A percentile compares a stretch with the other conserved stretches of the same genome.
Conservation (phyloP, 2,888 invertebrate species). For the Osedax fenrisi region DNA sequence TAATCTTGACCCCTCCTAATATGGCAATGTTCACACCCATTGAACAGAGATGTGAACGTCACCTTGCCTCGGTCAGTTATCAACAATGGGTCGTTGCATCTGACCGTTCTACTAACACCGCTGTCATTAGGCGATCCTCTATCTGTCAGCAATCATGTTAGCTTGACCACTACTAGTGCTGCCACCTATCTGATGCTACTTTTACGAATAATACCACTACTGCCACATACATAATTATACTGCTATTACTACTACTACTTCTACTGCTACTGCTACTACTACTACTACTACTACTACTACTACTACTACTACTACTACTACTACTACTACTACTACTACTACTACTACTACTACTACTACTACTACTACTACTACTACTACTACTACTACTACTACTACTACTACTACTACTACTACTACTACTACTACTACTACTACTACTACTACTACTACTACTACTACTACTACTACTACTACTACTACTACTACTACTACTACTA, state of each 20-base stretch:
- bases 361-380: constrained; percentile 14
- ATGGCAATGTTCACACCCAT: no score
- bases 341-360: constrained; percentile 21
- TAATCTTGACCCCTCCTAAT: no score
- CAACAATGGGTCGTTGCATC: not conserved
- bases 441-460: constrained; percentile 21
- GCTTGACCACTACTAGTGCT: no score
- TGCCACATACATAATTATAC: no score
- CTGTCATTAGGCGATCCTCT: not conserved
- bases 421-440: constrained; percentile 14
- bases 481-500: constrained; percentile 18
- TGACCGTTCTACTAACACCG: not conserved
- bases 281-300: constrained; percentile 16
- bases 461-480: constrained; percentile 20
- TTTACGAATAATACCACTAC: no score
- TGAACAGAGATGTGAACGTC: not conserved
- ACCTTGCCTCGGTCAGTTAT: not conserved
- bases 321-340: constrained; percentile 20
- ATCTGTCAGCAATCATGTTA: no score
- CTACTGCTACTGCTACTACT: constrained; percentile 12
- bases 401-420: constrained; percentile 11
- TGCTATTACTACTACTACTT: not conserved
- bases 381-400: constrained; percentile 10
- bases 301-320: constrained; percentile 17
- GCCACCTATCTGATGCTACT: no score